Percentiles rank a stretch among this genome's conserved stretches.
phyloP scores from a whole-genome alignment of 2,113 vertebrate genomes.

The Calidris pygmaea region DNA sequence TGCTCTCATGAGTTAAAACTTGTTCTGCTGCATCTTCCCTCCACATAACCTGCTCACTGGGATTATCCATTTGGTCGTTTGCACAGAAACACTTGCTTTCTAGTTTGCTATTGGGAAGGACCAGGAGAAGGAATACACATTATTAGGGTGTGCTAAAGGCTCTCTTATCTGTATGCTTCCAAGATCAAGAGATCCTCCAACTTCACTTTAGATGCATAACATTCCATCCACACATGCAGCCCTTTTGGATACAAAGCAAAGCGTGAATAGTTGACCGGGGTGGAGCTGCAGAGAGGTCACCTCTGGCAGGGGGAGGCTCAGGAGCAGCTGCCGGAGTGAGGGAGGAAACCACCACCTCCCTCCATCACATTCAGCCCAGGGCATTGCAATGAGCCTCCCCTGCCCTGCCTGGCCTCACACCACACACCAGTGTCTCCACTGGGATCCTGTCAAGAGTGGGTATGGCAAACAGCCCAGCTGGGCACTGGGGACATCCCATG shows the following conservation, averaged over 20 bases:
- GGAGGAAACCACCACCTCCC: background rate
- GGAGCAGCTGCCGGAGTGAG: background rate
- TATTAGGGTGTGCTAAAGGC: background rate
- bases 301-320: background rate
- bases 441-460: background rate
- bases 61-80: background rate
- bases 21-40: background rate
- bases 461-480: background rate
- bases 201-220: background rate
- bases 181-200: background rate
- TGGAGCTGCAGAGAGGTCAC: background rate
- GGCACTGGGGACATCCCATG: background rate
- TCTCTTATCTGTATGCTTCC: background rate
- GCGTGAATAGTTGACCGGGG: background rate
- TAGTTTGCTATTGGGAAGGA: background rate
- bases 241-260: background rate
- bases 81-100: background rate
- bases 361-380: background rate
- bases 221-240: background rate
- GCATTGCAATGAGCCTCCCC: background rate
- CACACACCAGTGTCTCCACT: fast-evolving
- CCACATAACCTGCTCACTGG: background rate
- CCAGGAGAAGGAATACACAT: fast-evolving
- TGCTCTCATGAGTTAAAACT: slow-evolving; percentile 18
- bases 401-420: background rate